Evolutionary conservation across 2,888 invertebrate genomes (phyloP).

Genomic region (Gastracanthus pulcherrimus): DNA sequence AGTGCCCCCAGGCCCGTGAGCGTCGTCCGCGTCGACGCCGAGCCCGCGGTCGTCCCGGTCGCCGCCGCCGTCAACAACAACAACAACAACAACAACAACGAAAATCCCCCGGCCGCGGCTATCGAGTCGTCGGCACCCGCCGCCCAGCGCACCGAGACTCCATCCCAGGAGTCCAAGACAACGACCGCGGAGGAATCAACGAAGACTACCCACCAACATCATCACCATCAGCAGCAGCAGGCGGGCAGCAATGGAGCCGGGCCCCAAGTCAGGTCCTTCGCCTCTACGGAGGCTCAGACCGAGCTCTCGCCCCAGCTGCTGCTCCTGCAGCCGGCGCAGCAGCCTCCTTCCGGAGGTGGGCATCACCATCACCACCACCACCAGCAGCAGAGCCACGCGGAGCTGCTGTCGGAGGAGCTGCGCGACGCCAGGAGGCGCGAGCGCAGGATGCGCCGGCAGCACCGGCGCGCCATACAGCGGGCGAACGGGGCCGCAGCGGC

Average conservation of each 20-base stretch:
- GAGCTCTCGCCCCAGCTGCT: conserved; percentile 54
- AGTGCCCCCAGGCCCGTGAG: conserved; percentile 76
- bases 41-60: not conserved
- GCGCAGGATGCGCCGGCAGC: conserved; percentile 71
- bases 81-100: conserved; percentile 17
- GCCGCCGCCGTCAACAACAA: not conserved
- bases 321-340: conserved; percentile 26
- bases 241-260: conserved; percentile 20
- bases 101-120: not conserved
- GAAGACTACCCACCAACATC: not conserved
- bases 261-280: conserved; percentile 68
- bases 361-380: too few species aligned
- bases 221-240: conserved; percentile 40
- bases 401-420: conserved; percentile 64
- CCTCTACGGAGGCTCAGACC: conserved; percentile 75
- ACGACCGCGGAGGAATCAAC: not conserved
- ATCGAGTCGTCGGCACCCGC: conserved; percentile 11
- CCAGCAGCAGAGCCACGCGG: conserved; percentile 60
- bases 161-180: too few species aligned
- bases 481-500: conserved; percentile 59
- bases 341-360: too few species aligned
- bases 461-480: conserved; percentile 67
- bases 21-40: conserved; percentile 72
- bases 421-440: conserved; percentile 72
- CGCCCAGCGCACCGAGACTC: not conserved